A percentile compares a stretch with the other conserved stretches of the same genome.
phyloP scores from a whole-genome alignment of 2,888 invertebrate species.

The Idaea biselata region DNA sequence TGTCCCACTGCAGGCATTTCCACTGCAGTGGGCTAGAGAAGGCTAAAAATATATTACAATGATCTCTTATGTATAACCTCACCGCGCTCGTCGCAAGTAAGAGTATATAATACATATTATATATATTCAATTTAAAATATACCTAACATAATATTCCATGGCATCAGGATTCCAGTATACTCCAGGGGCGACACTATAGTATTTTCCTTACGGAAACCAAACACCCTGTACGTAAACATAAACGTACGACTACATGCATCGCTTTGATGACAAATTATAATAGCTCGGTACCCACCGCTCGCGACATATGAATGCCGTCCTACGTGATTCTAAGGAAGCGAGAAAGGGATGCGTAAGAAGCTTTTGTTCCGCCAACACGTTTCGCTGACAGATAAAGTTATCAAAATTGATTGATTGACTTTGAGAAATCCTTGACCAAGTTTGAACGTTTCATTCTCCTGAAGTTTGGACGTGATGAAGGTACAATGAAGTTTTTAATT shows the following conservation, averaged over 20 bases:
- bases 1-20: no score
- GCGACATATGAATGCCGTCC: conserved; percentile 21
- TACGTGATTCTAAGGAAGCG: conserved; percentile 18
- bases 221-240: not conserved
- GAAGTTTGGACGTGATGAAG: not conserved
- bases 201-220: not conserved
- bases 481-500: not conserved
- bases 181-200: not conserved
- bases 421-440: conserved; percentile 20
- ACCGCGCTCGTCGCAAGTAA: no score
- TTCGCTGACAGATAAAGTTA: conserved; percentile 25
- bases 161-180: not conserved
- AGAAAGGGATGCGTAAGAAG: conserved; percentile 23
- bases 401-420: conserved; percentile 27
- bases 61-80: no score
- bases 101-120: no score
- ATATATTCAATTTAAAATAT: no score
- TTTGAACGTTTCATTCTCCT: conserved; percentile 12
- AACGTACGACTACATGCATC: conserved; percentile 19
- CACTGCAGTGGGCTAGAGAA: no score
- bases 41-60: no score
- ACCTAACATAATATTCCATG: not conserved
- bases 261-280: conserved; percentile 33
- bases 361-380: conserved; percentile 25
- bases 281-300: conserved; percentile 24